Percentiles rank a stretch among this genome's conserved stretches.
Evolutionary conservation across 2,888 invertebrate species (phyloP).

Genomic region (Iselma pallidipennis): DNA sequence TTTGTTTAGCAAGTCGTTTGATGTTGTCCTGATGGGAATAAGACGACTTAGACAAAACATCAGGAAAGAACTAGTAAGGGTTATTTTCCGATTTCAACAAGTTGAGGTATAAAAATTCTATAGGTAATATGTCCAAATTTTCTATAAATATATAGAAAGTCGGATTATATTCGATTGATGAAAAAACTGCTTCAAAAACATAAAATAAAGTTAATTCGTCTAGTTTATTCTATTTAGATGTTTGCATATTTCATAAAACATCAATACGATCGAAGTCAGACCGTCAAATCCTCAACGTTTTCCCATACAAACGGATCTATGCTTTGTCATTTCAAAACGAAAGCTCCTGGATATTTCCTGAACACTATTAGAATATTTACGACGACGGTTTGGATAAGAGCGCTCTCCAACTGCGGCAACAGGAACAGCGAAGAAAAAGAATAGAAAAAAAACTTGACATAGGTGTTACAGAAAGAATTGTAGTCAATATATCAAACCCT

Average conservation of each 20-base stretch:
- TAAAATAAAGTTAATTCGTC: neutral
- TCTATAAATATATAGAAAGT: conserved; percentile 22
- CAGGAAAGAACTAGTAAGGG: too few species aligned
- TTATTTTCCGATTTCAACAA: too few species aligned
- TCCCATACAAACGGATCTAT: neutral
- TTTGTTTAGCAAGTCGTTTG: neutral
- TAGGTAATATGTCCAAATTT: too few species aligned
- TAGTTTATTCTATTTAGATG: neutral
- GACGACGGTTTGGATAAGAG: neutral
- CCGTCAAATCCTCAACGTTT: too few species aligned
- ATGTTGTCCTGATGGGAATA: neutral
- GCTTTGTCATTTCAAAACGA: neutral
- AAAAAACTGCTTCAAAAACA: conserved; percentile 10
- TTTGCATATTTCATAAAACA: neutral
- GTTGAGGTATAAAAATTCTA: too few species aligned
- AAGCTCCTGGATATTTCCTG: neutral
- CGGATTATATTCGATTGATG: conserved; percentile 15
- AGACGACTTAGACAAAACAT: too few species aligned
- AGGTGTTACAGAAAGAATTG: neutral
- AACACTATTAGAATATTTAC: neutral
- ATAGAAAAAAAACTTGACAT: neutral
- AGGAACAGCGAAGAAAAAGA: neutral
- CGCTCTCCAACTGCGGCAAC: too few species aligned
- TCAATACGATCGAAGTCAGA: neutral
- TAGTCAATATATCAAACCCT: neutral